Percentiles rank a stretch among this genome's conserved stretches.
Conservation (phyloP, 92 coral and sea anemone species). For the Siderastrea siderea region DNA sequence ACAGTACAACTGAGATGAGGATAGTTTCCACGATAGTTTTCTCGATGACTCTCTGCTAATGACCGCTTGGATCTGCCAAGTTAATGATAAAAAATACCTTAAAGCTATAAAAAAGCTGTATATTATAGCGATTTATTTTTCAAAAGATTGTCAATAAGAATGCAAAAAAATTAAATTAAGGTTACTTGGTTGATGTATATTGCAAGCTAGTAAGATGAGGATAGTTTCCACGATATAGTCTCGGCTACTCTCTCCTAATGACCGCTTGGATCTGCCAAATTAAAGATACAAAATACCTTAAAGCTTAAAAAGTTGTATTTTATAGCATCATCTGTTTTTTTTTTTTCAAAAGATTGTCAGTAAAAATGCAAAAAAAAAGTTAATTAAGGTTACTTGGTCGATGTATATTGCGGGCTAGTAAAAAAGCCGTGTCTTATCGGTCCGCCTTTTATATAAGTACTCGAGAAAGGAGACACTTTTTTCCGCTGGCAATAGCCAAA, state of each 20-base stretch:
- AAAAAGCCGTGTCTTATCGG: not conserved
- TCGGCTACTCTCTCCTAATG: too few relatives aligned
- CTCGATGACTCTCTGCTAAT: constrained; percentile 25
- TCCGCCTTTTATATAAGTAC: constrained; percentile 15
- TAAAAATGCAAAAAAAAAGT: not conserved
- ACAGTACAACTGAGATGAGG: constrained; percentile 5
- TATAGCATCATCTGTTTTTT: not conserved
- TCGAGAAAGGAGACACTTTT: constrained; percentile 9
- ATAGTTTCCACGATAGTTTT: not conserved
- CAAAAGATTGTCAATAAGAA: not conserved
- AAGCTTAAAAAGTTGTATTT: not conserved
- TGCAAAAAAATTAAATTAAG: not conserved
- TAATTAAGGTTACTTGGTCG: not conserved
- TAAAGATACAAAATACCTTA: not conserved
- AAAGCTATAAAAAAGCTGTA: not conserved
- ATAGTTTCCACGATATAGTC: too few relatives aligned
- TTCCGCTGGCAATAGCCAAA: constrained; percentile 10
- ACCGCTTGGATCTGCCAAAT: too few relatives aligned
- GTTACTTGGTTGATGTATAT: not conserved
- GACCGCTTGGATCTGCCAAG: constrained; percentile 14
- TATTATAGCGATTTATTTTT: not conserved
- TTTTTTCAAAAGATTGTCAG: not conserved
- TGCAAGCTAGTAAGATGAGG: not conserved
- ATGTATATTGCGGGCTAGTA: not conserved
- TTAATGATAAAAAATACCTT: not conserved